Conservation (phyloP, 2,113 vertebrate genomes). For the Baryphthengus martii region DNA sequence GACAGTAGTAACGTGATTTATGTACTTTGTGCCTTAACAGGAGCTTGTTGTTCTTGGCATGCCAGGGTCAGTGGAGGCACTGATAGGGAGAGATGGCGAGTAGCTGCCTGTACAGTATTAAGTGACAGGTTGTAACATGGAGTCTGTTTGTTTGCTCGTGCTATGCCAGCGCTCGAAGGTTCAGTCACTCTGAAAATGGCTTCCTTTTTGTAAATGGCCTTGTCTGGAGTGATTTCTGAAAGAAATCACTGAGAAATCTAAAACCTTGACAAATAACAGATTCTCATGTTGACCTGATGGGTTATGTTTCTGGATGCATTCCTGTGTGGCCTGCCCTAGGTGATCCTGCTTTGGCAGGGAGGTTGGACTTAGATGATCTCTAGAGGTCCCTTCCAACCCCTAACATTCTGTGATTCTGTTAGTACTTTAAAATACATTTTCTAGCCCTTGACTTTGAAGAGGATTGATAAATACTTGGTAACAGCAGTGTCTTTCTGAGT, state of each 20-base stretch:
- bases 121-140: not conserved
- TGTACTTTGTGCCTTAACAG: not conserved
- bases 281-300: not conserved
- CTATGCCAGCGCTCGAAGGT: not conserved
- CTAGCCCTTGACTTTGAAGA: not conserved
- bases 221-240: not conserved
- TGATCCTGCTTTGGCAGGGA: too few relatives aligned
- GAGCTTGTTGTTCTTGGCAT: not conserved
- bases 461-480: not conserved
- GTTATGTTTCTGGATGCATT: not conserved
- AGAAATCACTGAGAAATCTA: not conserved
- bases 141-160: not conserved
- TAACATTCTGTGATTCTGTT: too few relatives aligned
- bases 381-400: too few relatives aligned
- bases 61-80: not conserved
- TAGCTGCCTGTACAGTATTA: not conserved
- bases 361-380: too few relatives aligned
- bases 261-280: not conserved
- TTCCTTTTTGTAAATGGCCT: not conserved
- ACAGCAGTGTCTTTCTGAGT: not conserved
- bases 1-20: fast-evolving
- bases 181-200: not conserved
- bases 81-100: fast-evolving
- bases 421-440: not conserved
- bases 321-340: too few relatives aligned